Evolutionary conservation across 2,113 vertebrate genomes (phyloP).

Genomic region (Cyanoderma ruficeps): DNA sequence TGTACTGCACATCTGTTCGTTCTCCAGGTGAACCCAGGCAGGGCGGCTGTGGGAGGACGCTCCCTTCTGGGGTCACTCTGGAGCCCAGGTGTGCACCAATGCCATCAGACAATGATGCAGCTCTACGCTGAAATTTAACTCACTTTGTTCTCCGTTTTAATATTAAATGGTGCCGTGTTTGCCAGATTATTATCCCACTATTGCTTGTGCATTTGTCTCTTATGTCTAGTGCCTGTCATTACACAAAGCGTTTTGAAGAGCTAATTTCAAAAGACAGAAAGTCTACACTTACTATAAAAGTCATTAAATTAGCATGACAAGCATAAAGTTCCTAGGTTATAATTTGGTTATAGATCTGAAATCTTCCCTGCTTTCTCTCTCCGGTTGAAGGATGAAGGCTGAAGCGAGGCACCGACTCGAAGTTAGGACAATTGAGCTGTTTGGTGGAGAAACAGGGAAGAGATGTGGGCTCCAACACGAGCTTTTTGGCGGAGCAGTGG

Average conservation of each 20-base stretch:
- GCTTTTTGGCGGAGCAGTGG: not conserved
- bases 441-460: not conserved
- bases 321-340: constrained; percentile 65
- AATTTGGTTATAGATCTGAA: constrained; percentile 71
- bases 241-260: constrained; percentile 72
- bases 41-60: not conserved
- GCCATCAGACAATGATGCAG: not conserved
- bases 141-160: constrained; percentile 50
- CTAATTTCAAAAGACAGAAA: constrained; percentile 74
- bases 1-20: not conserved
- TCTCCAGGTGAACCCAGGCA: not conserved
- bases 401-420: not conserved
- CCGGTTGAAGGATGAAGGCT: constrained; percentile 34
- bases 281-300: constrained; percentile 71
- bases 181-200: constrained; percentile 64
- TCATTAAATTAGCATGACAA: constrained; percentile 73
- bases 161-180: constrained; percentile 50
- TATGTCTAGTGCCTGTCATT: constrained; percentile 72
- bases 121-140: not conserved
- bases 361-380: constrained; percentile 48
- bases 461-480: not conserved
- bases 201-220: constrained; percentile 65
- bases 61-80: not conserved
- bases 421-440: not conserved
- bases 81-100: not conserved